These are phyloP conservation scores for Drosophila limbata DNA, from an alignment of 2,888 invertebrate genomes.

Conservation along the genomic window DNA sequence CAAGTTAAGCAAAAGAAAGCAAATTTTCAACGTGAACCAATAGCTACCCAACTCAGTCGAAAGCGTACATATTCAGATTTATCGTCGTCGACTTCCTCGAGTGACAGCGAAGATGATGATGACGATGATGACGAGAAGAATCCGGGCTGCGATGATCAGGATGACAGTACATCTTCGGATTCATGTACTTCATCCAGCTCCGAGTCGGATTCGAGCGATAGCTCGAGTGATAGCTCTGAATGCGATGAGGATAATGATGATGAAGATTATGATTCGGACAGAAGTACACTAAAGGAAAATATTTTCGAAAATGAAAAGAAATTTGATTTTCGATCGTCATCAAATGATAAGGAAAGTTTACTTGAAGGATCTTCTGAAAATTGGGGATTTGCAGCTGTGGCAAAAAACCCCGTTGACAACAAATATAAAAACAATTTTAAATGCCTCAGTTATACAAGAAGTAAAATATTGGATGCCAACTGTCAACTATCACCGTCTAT, in stretches of 20 bases:
- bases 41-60: conserved; percentile 56
- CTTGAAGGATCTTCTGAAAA: conserved; percentile 78
- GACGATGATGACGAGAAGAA: conserved; percentile 81
- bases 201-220: conserved; percentile 83
- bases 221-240: conserved; percentile 84
- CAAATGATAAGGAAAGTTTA: conserved; percentile 46
- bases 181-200: conserved; percentile 84
- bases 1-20: conserved; percentile 55
- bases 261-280: conserved; percentile 79
- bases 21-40: conserved; percentile 51
- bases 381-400: conserved; percentile 88
- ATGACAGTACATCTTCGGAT: conserved; percentile 82
- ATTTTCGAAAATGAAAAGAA: conserved; percentile 75
- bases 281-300: conserved; percentile 79
- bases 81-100: conserved; percentile 84
- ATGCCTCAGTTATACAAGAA: conserved; percentile 59
- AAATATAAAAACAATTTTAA: conserved; percentile 56
- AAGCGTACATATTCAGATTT: conserved; percentile 83
- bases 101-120: conserved; percentile 84
- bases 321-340: conserved; percentile 55
- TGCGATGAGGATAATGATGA: conserved; percentile 84
- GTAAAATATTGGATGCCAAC: conserved; percentile 16
- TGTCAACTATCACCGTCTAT: conserved; percentile 31
- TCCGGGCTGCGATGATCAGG: conserved; percentile 78
- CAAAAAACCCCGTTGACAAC: conserved; percentile 86